These are phyloP conservation scores for Oncorhynchus masou DNA, from an alignment of 2,113 vertebrate species.

Conservation along the genomic window DNA sequence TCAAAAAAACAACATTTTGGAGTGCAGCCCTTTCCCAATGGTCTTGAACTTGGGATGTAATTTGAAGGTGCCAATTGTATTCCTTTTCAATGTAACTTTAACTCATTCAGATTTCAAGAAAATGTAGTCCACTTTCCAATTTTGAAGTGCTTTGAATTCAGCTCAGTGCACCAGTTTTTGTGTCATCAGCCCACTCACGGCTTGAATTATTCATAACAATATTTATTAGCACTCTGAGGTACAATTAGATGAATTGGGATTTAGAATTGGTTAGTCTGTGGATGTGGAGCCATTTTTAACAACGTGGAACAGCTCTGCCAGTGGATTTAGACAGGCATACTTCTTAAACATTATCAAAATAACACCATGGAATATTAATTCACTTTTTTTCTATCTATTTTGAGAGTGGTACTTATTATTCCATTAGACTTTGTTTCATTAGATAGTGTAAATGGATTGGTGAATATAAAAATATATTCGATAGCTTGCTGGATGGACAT, in stretches of 20 bases:
- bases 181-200: conserved; percentile 63
- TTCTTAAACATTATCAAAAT: conserved; percentile 49
- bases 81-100: conserved; percentile 53
- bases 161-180: conserved; percentile 63
- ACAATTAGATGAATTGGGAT: conserved; percentile 76
- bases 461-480: background rate
- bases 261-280: conserved; percentile 64
- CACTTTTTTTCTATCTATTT: conserved; percentile 34
- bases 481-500: background rate
- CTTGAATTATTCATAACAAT: conserved; percentile 66
- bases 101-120: conserved; percentile 60
- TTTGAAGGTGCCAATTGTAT: conserved; percentile 34
- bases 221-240: conserved; percentile 78
- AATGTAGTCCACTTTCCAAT: conserved; percentile 39
- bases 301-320: conserved; percentile 54
- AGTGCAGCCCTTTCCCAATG: too few species aligned
- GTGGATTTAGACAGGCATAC: conserved; percentile 60
- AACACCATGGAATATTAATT: conserved; percentile 65
- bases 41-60: too few species aligned
- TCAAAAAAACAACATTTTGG: too few species aligned
- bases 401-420: conserved; percentile 60
- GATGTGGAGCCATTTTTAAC: conserved; percentile 18
- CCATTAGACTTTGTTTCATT: conserved; percentile 25
- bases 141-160: conserved; percentile 65
- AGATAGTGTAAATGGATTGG: conserved; percentile 30